Conservation (phyloP, 2,797 vertebrate species). For the Micropoecilia bifurca region DNA sequence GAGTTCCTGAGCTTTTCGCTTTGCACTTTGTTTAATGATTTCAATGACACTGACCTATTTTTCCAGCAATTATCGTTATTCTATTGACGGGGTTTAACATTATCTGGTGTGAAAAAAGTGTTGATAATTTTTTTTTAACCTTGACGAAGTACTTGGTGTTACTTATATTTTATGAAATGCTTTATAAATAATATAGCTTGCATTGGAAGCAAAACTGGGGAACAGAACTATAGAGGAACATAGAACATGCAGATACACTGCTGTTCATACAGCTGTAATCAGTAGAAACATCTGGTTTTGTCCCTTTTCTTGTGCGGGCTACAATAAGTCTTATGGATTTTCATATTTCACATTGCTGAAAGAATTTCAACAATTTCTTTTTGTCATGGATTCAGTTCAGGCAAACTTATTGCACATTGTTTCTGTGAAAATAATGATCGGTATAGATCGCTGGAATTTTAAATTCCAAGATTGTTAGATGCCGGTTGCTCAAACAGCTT, state of each 20-base stretch:
- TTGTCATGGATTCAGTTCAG: background rate
- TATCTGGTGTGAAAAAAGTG: background rate
- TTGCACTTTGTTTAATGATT: background rate
- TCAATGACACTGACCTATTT: background rate
- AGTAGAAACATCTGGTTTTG: background rate
- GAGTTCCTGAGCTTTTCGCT: background rate
- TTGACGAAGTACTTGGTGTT: background rate
- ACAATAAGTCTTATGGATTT: background rate
- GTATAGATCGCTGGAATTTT: background rate
- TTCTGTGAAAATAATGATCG: background rate
- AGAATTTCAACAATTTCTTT: background rate
- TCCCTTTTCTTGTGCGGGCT: background rate
- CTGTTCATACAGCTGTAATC: background rate
- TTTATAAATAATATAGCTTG: constrained; percentile 3
- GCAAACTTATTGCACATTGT: background rate
- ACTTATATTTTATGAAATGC: background rate
- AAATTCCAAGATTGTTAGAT: no score
- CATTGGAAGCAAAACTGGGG: constrained; percentile 3
- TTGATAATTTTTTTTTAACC: background rate
- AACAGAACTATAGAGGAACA: constrained; percentile 5
- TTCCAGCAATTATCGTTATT: background rate
- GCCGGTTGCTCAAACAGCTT: background rate
- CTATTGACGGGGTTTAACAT: background rate
- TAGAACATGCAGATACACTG: background rate
- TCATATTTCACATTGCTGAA: background rate